Evolutionary conservation across 2,888 invertebrate genomes (phyloP).

Genomic region (Drosophila birchii): DNA sequence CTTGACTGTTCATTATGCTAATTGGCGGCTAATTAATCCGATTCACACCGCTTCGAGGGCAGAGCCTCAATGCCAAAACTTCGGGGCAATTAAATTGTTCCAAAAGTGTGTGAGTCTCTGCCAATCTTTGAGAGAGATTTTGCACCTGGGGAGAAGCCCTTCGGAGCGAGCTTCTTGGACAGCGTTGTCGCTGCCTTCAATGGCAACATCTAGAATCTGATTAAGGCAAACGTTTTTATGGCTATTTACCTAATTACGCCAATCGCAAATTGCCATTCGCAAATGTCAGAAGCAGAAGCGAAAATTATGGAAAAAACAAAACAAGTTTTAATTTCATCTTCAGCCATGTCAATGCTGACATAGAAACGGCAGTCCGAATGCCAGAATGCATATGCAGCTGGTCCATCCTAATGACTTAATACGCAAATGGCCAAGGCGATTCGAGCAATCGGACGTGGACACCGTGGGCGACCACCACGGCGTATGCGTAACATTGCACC

Average conservation of each 20-base stretch:
- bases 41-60: slow-evolving; percentile 52
- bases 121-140: not conserved
- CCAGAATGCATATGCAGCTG: slow-evolving; percentile 42
- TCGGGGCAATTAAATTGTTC: slow-evolving; percentile 20
- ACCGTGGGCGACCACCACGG: slow-evolving; percentile 58
- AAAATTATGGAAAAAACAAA: slow-evolving; percentile 63
- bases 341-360: slow-evolving; percentile 53
- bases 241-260: slow-evolving; percentile 77
- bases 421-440: slow-evolving; percentile 50
- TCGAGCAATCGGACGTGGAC: slow-evolving; percentile 9
- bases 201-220: slow-evolving; percentile 48
- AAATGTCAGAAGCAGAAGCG: slow-evolving; percentile 65
- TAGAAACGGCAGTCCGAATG: slow-evolving; percentile 55
- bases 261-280: slow-evolving; percentile 67
- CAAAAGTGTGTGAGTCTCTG: slow-evolving; percentile 5
- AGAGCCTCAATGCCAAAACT: slow-evolving; percentile 29
- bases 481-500: slow-evolving; percentile 69
- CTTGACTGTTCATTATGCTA: slow-evolving; percentile 59
- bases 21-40: slow-evolving; percentile 59
- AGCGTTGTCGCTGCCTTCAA: slow-evolving; percentile 38
- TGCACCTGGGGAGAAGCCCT: not conserved
- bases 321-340: slow-evolving; percentile 70
- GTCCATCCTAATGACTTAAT: slow-evolving; percentile 62
- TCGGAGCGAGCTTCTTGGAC: slow-evolving; percentile 30
- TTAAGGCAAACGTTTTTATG: slow-evolving; percentile 55